A percentile compares a stretch with the other conserved stretches of the same genome.
phyloP scores from a whole-genome alignment of 2,888 invertebrate species.

The Rhimphoctona megacephalus region DNA sequence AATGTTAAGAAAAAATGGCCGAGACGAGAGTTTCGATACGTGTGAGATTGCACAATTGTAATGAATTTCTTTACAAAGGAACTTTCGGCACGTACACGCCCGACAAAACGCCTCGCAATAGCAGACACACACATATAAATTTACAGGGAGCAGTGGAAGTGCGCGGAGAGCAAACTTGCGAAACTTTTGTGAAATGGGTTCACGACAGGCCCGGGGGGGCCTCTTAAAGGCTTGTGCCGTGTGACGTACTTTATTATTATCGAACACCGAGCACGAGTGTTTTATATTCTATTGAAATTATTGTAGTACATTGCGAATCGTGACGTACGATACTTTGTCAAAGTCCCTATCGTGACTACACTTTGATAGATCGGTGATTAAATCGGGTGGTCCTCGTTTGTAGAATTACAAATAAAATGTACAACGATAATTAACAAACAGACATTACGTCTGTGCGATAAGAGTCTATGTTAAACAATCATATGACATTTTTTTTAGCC shows the following conservation, averaged over 20 bases:
- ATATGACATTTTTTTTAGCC: neutral
- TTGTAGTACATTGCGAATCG: conserved; percentile 58
- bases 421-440: conserved; percentile 52
- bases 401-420: conserved; percentile 1
- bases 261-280: conserved; percentile 52
- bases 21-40: conserved; percentile 33
- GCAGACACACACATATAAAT: conserved; percentile 3
- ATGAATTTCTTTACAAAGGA: conserved; percentile 65
- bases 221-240: conserved; percentile 19
- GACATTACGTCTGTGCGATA: conserved; percentile 12
- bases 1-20: conserved; percentile 36
- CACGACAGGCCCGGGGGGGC: conserved; percentile 62
- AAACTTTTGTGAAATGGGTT: conserved; percentile 67
- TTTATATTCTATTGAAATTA: conserved; percentile 61
- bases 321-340: conserved; percentile 67
- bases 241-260: conserved; percentile 63
- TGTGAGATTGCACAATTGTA: conserved; percentile 61
- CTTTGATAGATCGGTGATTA: conserved; percentile 63
- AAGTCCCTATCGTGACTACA: conserved; percentile 58
- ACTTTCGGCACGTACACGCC: conserved; percentile 58
- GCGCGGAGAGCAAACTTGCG: conserved; percentile 57
- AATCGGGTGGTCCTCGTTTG: conserved; percentile 37
- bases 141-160: neutral
- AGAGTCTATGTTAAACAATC: conserved; percentile 8
- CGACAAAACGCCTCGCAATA: conserved; percentile 43